phyloP scores from a whole-genome alignment of 2,797 vertebrate species.

The Pipistrellus pygmaeus region DNA sequence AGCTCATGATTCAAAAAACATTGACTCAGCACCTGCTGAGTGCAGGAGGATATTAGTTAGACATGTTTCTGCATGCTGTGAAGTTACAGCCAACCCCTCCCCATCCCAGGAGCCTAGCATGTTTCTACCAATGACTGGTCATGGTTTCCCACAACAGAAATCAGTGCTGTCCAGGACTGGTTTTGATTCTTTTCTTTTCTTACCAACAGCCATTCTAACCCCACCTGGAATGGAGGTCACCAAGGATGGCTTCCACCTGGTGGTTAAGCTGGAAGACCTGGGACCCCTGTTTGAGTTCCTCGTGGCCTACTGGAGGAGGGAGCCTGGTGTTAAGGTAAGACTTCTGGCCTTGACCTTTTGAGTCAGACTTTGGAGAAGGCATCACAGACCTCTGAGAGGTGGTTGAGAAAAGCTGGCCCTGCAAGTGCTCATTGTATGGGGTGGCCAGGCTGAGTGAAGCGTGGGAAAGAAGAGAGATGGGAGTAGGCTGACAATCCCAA shows the following conservation, averaged over 20 bases:
- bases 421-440: background rate
- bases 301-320: constrained; percentile 85
- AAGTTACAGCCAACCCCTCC: background rate
- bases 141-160: background rate
- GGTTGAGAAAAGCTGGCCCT: background rate
- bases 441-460: background rate
- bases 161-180: background rate
- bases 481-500: background rate
- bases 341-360: background rate
- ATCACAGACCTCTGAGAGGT: background rate
- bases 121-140: background rate
- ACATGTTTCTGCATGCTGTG: background rate
- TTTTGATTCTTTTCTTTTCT: constrained; percentile 59
- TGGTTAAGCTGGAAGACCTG: constrained; percentile 86
- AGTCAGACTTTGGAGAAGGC: background rate
- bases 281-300: constrained; percentile 85
- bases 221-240: constrained; percentile 83
- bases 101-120: background rate
- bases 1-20: background rate
- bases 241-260: constrained; percentile 82
- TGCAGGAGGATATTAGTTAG: background rate
- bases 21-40: background rate
- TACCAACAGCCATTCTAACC: constrained; percentile 86
- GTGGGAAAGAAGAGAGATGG: background rate
- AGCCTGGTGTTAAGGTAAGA: constrained; percentile 84